Evolutionary conservation across 1,140 invertebrate species (phyloP).

Genomic region (Drosophila sechellia): DNA sequence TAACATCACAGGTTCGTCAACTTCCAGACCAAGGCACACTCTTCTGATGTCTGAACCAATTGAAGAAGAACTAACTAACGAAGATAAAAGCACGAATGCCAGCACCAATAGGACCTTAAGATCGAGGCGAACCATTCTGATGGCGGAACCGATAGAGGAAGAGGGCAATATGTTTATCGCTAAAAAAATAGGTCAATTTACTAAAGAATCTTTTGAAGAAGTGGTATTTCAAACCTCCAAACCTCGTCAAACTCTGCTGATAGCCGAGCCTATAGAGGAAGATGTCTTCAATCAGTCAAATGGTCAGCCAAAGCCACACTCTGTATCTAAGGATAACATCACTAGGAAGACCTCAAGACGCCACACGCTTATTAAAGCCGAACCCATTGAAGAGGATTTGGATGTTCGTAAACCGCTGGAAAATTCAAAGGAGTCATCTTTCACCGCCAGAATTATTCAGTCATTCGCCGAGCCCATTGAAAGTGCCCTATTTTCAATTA

Average conservation of each 20-base stretch:
- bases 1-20: background rate
- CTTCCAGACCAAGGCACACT: background rate
- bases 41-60: conserved; percentile 1
- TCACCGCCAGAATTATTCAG: too few species aligned
- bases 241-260: conserved; percentile 11
- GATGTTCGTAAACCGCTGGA: background rate
- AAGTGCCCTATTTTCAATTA: background rate
- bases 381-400: conserved; percentile 3
- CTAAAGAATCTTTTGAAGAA: background rate
- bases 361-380: background rate
- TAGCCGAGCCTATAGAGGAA: conserved; percentile 23
- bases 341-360: background rate
- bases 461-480: background rate
- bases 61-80: background rate
- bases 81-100: background rate
- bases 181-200: background rate
- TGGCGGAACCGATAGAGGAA: background rate
- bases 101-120: background rate
- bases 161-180: background rate
- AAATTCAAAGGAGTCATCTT: background rate
- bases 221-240: background rate
- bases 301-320: background rate
- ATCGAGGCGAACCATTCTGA: background rate
- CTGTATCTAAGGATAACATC: too few species aligned
- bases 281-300: background rate